phyloP scores from a whole-genome alignment of 1,140 invertebrate species.

The Colletes gigas region DNA sequence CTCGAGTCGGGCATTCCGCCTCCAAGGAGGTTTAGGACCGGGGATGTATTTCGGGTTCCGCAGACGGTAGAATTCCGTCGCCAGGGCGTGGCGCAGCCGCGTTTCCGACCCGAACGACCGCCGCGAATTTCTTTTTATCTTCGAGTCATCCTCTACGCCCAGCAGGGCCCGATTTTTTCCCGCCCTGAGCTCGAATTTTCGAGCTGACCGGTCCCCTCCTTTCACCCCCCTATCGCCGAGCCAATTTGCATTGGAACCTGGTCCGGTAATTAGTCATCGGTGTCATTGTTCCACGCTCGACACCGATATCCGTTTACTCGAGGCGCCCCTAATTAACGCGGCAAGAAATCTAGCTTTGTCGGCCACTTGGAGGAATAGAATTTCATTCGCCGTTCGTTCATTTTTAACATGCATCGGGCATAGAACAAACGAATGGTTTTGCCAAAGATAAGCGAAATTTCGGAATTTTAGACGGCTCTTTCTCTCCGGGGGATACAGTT shows the following conservation, averaged over 20 bases:
- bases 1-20: background rate
- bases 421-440: no score
- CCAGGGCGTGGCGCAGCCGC: slow-evolving; percentile 69
- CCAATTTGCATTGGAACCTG: slow-evolving; percentile 33
- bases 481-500: no score
- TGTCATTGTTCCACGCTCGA: slow-evolving; percentile 32
- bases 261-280: slow-evolving; percentile 42
- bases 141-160: background rate
- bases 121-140: slow-evolving; percentile 43
- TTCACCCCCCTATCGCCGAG: background rate
- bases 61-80: slow-evolving; percentile 73
- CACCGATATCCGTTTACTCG: slow-evolving; percentile 20
- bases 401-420: no score
- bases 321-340: slow-evolving; percentile 42
- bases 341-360: background rate
- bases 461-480: no score
- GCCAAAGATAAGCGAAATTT: no score
- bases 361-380: background rate
- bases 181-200: background rate
- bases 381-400: no score
- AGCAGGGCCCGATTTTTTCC: background rate
- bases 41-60: slow-evolving; percentile 18
- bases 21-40: slow-evolving; percentile 5
- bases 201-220: background rate
- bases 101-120: slow-evolving; percentile 18